Evolutionary conservation across 2,113 vertebrate species (phyloP), one percentile per base, ranked within the genome.

Genomic region (Burhinus bistriatus): DNA sequence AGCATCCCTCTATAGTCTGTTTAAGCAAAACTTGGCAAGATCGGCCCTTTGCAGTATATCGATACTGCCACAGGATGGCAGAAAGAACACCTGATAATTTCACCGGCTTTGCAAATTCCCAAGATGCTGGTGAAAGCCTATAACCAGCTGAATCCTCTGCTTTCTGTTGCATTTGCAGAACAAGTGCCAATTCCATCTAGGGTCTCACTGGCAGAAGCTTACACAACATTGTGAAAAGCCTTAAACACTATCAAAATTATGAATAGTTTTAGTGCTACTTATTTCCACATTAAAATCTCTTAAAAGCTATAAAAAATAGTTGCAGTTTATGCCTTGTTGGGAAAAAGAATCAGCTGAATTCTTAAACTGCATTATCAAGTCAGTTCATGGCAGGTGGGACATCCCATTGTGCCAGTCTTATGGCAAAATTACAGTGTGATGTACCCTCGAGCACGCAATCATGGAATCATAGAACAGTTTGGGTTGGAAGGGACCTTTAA

Each of bases 41-140:
- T 18, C 20, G 5, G 45, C 57, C 61, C n/a, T 97, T 64, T 97
- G 96, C 94, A 98, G 88, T 97, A 20, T 73, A 27, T 23, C 59
- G 29, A 5, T 55, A 21, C 42, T 55, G 91, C 97, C 97, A 97
- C 97, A 84, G 96, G 97, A 95, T 97, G 97, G 97, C 97, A 98
- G 97, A 95, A 96, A 51, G 71, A 92, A 89, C 97, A 93, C 58
- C 93, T 40, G 91, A 29, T 44, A 94, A 91, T 76, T 78, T 83
- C 86, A 14, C 66, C 40, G 79, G 59, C 34, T 58, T 25, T 26
- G 75, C 29, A 36, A 85, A 92, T 79, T 95, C 90, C 82, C 95
- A 75, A 76, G 87, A 32, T 66, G 66, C 92, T 87, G 88, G 42
- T 80, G 82, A 83, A 81, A 91, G 42, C 68, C 71, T 25, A 0